Base-by-base conservation (phyloP, 2,888 invertebrate species). In the Ligdia adustata region DNA sequence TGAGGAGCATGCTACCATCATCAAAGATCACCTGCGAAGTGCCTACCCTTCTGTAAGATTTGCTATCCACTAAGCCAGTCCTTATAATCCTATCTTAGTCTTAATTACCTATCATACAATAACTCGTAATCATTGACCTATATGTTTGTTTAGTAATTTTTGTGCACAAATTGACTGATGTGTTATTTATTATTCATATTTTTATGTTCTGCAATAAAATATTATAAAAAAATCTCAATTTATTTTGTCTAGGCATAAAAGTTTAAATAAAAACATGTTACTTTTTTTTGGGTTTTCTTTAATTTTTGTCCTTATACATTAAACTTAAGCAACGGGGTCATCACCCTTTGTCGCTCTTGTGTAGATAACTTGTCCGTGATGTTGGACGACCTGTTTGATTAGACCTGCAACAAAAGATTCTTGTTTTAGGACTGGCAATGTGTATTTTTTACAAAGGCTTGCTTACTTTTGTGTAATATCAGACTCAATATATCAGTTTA, bases 291-390 rank as follows among this genome's bases (percentile, higher is more conserved):
- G 27, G 31, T 79, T 82, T 79, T 75, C 74, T 78, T 79, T 75
- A 74, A 82, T 82, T 82, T 84, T 82, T 77, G 56, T 75, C 74
- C 82, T 87, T 85, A 87, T 74, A 63, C 78, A 82, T 85, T 75
- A 80, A 22, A 63, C 49, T 92, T 95, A 95, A 69, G 94, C 93
- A 73, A 92, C 93, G 53, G 93, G 94, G 78, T 97, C 98, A 79
- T 98, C 98, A 69, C 95, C 97, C 92, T 98, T 98, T 29, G 98
- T 98, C 46, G 97, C 96, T 79, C 99, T 93, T 18, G 99, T 99
- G 92, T 98, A 99, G 83, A 99, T 99, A 58, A 98, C 93, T 90
- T 99, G 99, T 39, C 98, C 96, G 82, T 97, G 96, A 87, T 99
- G 99, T 84, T 98, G 97, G 51, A 98, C 96, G 58, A 99, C 98